Evolutionary conservation across 2,888 invertebrate genomes (phyloP).

Genomic region (Tenthredo livida): DNA sequence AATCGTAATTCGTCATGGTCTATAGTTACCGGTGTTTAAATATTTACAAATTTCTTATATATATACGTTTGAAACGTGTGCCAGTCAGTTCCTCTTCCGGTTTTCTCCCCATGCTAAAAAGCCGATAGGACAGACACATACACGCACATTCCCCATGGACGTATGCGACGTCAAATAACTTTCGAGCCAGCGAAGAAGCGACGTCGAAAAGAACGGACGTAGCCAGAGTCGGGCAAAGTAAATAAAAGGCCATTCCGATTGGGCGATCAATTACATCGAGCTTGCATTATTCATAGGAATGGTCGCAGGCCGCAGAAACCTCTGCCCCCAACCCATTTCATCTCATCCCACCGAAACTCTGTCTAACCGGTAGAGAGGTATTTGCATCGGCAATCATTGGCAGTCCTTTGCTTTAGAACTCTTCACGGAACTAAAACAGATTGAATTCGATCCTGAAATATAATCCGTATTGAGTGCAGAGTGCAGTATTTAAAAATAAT

Average conservation of each 20-base stretch:
- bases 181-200: constrained; percentile 63
- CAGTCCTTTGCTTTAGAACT: constrained; percentile 29
- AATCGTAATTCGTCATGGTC: constrained; percentile 4
- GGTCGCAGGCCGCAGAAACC: constrained; percentile 76
- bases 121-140: neutral
- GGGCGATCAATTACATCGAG: constrained; percentile 77
- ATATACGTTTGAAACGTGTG: constrained; percentile 56
- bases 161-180: constrained; percentile 76
- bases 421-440: constrained; percentile 13
- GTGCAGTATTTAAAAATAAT: neutral
- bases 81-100: neutral
- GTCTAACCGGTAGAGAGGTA: constrained; percentile 65
- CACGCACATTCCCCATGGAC: constrained; percentile 55
- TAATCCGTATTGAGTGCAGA: neutral
- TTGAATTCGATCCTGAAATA: neutral
- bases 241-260: constrained; percentile 78
- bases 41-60: constrained; percentile 28
- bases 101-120: neutral
- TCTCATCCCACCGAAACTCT: constrained; percentile 63
- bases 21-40: neutral
- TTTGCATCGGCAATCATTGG: constrained; percentile 76
- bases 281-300: constrained; percentile 77
- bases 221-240: constrained; percentile 74
- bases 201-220: constrained; percentile 68
- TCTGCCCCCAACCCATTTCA: constrained; percentile 70